A percentile compares a stretch with the other conserved stretches of the same genome.
Conservation (phyloP, 2,113 vertebrate species). For the Glaucomys volans region DNA sequence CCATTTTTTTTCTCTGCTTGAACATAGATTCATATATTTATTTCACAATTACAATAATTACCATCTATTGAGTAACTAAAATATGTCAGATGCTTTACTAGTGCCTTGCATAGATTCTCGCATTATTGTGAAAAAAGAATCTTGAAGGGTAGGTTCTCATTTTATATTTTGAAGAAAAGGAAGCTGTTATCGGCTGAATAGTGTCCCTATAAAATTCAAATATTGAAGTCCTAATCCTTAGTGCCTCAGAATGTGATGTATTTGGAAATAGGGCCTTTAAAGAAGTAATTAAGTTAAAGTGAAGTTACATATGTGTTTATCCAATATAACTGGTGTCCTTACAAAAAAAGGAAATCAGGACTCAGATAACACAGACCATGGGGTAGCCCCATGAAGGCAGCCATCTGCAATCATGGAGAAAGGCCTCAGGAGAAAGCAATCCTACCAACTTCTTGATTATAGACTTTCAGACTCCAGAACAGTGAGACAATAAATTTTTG, state of each 20-base stretch:
- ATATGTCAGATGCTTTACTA: neutral
- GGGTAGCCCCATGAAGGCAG: neutral
- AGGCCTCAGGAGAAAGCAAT: neutral
- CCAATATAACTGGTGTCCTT: neutral
- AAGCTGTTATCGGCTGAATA: neutral
- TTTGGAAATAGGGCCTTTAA: neutral
- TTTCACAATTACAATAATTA: conserved; percentile 21
- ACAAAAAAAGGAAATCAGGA: neutral
- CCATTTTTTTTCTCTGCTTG: neutral
- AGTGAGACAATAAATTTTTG: neutral
- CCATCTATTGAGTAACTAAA: neutral
- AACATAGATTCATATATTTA: conserved; percentile 21
- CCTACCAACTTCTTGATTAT: neutral
- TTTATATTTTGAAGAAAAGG: neutral
- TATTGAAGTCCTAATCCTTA: neutral
- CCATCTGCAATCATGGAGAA: neutral
- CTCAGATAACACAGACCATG: neutral
- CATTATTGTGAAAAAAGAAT: neutral
- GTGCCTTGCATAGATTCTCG: neutral
- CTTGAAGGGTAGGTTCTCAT: neutral
- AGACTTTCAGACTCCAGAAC: neutral
- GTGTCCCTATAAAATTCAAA: neutral
- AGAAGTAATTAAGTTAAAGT: neutral
- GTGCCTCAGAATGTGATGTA: neutral
- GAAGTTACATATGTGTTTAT: neutral